Conservation (phyloP, 2,113 vertebrate species). For the Dasypus novemcinctus region DNA sequence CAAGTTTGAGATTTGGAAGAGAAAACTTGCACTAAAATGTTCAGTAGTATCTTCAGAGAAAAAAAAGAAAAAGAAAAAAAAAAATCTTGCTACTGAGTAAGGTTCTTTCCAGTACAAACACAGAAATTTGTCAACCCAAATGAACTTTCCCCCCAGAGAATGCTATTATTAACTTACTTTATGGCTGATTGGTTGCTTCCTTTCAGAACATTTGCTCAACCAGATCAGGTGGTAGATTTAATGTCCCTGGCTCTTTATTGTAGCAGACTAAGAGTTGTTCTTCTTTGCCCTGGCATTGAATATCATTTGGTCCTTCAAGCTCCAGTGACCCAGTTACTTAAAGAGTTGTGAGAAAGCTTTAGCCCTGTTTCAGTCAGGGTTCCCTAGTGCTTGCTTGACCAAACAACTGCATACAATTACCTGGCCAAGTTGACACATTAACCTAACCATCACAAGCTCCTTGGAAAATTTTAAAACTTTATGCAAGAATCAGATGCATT, state of each 20-base stretch:
- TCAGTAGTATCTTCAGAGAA: background rate
- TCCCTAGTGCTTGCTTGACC: no score
- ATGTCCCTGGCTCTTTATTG: background rate
- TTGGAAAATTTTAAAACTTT: constrained; percentile 5
- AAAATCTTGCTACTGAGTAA: background rate
- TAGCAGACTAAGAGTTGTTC: background rate
- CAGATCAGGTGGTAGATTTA: background rate
- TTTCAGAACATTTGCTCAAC: constrained; percentile 52
- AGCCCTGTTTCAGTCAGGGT: background rate
- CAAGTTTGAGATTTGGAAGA: constrained; percentile 1
- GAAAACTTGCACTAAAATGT: constrained; percentile 23
- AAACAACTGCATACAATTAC: no score
- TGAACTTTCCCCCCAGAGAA: constrained; percentile 12
- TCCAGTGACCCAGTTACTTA: background rate
- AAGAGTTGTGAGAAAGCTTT: background rate
- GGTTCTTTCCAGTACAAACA: background rate
- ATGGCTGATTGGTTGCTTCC: background rate
- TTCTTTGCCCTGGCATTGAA: constrained; percentile 5
- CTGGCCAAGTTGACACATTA: no score
- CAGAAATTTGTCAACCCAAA: constrained; percentile 17
- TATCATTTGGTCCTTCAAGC: background rate
- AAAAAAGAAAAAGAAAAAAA: background rate
- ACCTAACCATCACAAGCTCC: background rate
- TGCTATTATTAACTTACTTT: background rate
- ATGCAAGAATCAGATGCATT: background rate